Evolutionary conservation across 1,140 invertebrate genomes (phyloP).

Genomic region (Trinorchestia longiramus): DNA sequence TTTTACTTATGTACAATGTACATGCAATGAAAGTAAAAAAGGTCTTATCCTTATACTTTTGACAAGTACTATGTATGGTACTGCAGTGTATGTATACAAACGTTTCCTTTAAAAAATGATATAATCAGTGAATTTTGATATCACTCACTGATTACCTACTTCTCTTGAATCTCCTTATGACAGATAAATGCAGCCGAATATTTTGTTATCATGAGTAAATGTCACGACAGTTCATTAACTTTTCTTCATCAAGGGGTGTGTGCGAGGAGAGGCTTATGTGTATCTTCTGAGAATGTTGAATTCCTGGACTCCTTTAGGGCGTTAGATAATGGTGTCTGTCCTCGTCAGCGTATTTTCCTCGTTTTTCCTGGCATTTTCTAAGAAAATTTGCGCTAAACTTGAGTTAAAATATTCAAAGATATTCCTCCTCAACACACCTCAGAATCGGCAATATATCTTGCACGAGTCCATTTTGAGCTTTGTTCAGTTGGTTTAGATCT

Average conservation of each 20-base stretch:
- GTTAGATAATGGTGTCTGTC: background rate
- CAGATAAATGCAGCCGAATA: too few relatives aligned
- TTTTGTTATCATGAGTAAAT: too few relatives aligned
- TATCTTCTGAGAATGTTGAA: background rate
- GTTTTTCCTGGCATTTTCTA: background rate
- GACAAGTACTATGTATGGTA: too few relatives aligned
- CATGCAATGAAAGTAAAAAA: too few relatives aligned
- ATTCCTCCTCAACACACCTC: background rate
- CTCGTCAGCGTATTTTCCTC: background rate
- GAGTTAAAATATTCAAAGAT: background rate
- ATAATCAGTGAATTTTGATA: too few relatives aligned
- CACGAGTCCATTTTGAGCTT: background rate
- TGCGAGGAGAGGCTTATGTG: background rate
- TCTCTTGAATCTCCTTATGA: too few relatives aligned
- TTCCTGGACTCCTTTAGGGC: background rate
- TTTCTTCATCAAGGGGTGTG: background rate
- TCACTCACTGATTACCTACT: too few relatives aligned
- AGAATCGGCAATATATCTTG: background rate
- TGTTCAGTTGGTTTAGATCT: background rate
- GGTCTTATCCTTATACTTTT: too few relatives aligned
- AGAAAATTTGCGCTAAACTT: background rate
- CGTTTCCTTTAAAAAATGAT: too few relatives aligned
- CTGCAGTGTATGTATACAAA: too few relatives aligned
- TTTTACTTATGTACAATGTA: too few relatives aligned
- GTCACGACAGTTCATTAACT: too few relatives aligned